Conservation (phyloP, 2,113 vertebrate genomes). For the Spea bombifrons region DNA sequence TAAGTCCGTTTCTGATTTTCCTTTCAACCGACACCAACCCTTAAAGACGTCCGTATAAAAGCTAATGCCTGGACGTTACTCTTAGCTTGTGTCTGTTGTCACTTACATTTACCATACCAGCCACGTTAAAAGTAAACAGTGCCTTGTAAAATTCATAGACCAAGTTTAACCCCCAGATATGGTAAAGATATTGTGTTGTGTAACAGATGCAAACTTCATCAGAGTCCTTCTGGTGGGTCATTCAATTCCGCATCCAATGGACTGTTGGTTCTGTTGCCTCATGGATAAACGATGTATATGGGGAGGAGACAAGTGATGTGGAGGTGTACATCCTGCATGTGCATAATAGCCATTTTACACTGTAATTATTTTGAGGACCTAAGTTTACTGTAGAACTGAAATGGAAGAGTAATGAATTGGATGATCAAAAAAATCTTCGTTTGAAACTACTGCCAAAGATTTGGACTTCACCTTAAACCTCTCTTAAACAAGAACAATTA, state of each 20-base stretch:
- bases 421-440: neutral
- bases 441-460: neutral
- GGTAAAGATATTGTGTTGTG: neutral
- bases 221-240: neutral
- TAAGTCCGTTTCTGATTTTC: neutral
- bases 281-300: neutral
- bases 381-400: no score
- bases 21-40: neutral
- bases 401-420: neutral
- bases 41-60: neutral
- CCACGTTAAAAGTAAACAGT: constrained; percentile 7
- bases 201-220: neutral
- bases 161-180: neutral
- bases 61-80: neutral
- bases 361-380: no score
- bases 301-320: neutral
- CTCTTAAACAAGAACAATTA: no score
- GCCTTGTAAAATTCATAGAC: constrained; percentile 20
- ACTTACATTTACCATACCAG: neutral
- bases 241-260: neutral
- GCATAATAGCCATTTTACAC: no score
- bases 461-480: neutral
- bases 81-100: neutral
- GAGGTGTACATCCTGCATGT: no score
- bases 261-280: neutral